Evolutionary conservation across 2,113 vertebrate genomes (phyloP).

Genomic region (Hucho hucho): DNA sequence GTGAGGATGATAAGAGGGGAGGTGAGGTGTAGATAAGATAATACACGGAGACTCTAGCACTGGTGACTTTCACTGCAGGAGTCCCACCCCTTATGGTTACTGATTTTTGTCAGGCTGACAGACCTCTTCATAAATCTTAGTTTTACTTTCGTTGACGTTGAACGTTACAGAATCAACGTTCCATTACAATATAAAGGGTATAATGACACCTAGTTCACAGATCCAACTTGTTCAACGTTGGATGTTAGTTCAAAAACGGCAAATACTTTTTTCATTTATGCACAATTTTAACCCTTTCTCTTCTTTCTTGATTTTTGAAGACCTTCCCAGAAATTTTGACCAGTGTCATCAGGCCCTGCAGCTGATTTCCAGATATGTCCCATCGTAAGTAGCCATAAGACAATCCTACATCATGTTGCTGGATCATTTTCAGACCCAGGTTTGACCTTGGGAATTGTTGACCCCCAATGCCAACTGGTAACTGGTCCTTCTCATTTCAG

Average conservation of each 20-base stretch:
- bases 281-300: background rate
- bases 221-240: no score
- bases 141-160: background rate
- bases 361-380: conserved; percentile 88
- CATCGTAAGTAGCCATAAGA: conserved; percentile 84
- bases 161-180: background rate
- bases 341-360: conserved; percentile 91
- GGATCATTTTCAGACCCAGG: no score
- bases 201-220: background rate
- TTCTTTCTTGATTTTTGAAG: conserved; percentile 56
- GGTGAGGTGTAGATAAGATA: conserved; percentile 6
- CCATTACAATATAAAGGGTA: no score
- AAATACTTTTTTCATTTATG: no score
- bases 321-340: conserved; percentile 82
- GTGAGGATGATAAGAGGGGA: background rate
- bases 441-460: no score
- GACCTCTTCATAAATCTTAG: background rate
- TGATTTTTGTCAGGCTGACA: background rate
- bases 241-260: no score
- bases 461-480: background rate
- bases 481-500: conserved; percentile 59
- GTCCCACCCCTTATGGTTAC: background rate
- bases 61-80: background rate
- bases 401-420: background rate
- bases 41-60: background rate